Conservation (phyloP, 2,888 invertebrate species). For the Noctua pronuba region DNA sequence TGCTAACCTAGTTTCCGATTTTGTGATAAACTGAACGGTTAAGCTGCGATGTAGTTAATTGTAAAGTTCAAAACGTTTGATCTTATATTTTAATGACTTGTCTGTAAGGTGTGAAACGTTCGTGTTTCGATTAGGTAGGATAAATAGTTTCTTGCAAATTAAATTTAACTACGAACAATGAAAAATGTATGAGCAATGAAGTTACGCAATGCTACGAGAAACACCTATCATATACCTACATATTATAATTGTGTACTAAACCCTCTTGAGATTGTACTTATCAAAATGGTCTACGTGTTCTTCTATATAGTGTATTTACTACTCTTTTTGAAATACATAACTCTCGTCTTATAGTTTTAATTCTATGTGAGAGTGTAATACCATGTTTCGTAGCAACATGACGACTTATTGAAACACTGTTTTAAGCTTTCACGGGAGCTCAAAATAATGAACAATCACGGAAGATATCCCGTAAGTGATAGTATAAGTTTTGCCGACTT, state of each 20-base stretch:
- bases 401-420: neutral
- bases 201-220: neutral
- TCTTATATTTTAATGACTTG: constrained; percentile 43
- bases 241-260: neutral
- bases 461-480: no score
- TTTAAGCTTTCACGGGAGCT: no score
- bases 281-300: neutral
- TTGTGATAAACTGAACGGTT: constrained; percentile 57
- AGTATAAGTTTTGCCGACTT: no score
- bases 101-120: constrained; percentile 35
- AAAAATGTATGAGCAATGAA: neutral
- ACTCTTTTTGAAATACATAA: neutral
- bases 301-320: neutral
- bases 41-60: constrained; percentile 47
- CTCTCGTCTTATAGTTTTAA: neutral
- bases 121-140: neutral
- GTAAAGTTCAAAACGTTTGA: constrained; percentile 38
- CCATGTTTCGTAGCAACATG: neutral
- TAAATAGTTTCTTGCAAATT: neutral
- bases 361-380: neutral
- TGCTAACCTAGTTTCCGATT: constrained; percentile 80
- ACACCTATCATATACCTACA: neutral
- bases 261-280: neutral
- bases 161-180: neutral
- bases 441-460: no score